Percentiles rank a stretch among this genome's conserved stretches.
Conservation (phyloP, 2,797 vertebrate species). For the Platalea minor region DNA sequence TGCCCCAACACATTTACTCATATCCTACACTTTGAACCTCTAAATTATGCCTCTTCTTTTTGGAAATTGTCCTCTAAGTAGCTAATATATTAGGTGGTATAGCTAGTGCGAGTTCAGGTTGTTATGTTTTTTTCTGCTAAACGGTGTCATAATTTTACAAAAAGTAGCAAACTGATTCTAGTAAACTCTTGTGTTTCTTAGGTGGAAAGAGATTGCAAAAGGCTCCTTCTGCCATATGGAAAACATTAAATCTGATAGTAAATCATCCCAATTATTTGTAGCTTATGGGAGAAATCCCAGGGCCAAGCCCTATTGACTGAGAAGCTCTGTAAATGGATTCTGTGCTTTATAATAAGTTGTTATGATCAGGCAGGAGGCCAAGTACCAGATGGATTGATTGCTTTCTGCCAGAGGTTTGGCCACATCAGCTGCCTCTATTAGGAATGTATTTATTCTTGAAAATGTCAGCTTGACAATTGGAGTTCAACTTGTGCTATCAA, state of each 20-base stretch:
- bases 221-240: background rate
- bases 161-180: background rate
- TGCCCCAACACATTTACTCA: background rate
- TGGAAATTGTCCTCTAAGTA: background rate
- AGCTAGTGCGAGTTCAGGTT: background rate
- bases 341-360: constrained; percentile 27
- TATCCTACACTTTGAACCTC: background rate
- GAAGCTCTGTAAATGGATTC: constrained; percentile 31
- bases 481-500: constrained; percentile 42
- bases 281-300: constrained; percentile 1
- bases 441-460: constrained; percentile 26
- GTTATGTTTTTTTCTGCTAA: background rate
- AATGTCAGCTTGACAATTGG: constrained; percentile 10
- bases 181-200: background rate
- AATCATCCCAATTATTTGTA: constrained; percentile 6
- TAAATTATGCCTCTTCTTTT: background rate
- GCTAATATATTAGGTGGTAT: background rate
- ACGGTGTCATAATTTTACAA: background rate
- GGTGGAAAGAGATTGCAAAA: background rate
- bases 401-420: constrained; percentile 50
- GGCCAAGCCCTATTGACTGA: constrained; percentile 8
- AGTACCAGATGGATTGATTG: constrained; percentile 41
- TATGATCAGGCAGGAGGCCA: constrained; percentile 49
- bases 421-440: constrained; percentile 39
- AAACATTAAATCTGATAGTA: background rate